phyloP scores from a whole-genome alignment of 2,888 invertebrate species.

The Campoplex nolae region DNA sequence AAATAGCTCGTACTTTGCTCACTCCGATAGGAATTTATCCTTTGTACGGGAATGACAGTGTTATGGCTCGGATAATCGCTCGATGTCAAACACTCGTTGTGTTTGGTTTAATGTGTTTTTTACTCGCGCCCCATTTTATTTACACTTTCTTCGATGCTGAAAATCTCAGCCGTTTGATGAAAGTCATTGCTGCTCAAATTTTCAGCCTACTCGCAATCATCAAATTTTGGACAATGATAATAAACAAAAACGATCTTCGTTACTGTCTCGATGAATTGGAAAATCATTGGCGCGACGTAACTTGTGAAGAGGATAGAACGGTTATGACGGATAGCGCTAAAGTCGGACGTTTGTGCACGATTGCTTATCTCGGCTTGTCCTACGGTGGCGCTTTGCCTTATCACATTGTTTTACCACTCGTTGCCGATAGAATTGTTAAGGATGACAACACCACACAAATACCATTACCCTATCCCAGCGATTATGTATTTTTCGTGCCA shows the following conservation, averaged over 20 bases:
- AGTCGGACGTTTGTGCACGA: slow-evolving; percentile 78
- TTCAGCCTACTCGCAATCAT: slow-evolving; percentile 79
- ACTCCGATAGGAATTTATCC: slow-evolving; percentile 81
- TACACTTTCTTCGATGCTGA: slow-evolving; percentile 80
- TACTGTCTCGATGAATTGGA: slow-evolving; percentile 77
- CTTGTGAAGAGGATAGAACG: slow-evolving; percentile 74
- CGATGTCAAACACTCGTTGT: slow-evolving; percentile 72
- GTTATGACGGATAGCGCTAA: slow-evolving; percentile 79
- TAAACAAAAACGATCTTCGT: slow-evolving; percentile 76
- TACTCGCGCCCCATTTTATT: slow-evolving; percentile 78
- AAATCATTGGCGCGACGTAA: slow-evolving; percentile 75
- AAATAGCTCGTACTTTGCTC: slow-evolving; percentile 75
- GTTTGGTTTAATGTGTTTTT: slow-evolving; percentile 78
- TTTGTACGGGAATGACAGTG: slow-evolving; percentile 73
- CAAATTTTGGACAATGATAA: slow-evolving; percentile 80
- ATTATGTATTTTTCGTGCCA: slow-evolving; percentile 76
- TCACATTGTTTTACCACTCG: slow-evolving; percentile 78
- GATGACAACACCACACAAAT: slow-evolving; percentile 75
- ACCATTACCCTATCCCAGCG: slow-evolving; percentile 76
- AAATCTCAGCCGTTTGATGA: slow-evolving; percentile 79
- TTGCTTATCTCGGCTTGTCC: slow-evolving; percentile 77
- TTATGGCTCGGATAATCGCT: slow-evolving; percentile 65
- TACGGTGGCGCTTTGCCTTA: slow-evolving; percentile 81
- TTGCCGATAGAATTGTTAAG: slow-evolving; percentile 73
- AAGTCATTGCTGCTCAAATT: slow-evolving; percentile 77